Evolutionary conservation across 2,888 invertebrate species (phyloP).

Genomic region (Acleris cristana): DNA sequence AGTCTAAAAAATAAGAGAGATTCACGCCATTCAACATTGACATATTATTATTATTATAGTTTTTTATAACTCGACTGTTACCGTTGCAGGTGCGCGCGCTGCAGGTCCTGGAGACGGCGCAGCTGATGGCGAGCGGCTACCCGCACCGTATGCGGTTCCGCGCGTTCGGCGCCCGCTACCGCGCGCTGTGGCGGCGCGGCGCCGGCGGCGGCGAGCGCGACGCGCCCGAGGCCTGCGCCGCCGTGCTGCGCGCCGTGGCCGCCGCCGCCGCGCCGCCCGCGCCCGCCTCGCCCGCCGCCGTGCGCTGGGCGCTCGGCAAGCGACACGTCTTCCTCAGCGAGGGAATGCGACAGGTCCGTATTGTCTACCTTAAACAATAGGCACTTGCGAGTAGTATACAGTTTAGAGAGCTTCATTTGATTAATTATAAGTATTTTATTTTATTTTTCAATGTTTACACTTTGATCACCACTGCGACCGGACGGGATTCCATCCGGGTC

Average conservation of each 20-base stretch:
- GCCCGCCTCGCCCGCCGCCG: slow-evolving; percentile 86
- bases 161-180: slow-evolving; percentile 94
- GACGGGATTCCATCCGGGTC: no score
- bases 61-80: not conserved
- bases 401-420: no score
- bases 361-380: not conserved
- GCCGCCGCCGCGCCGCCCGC: slow-evolving; percentile 91
- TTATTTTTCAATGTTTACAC: no score
- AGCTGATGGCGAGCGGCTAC: slow-evolving; percentile 97
- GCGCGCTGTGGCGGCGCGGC: slow-evolving; percentile 92
- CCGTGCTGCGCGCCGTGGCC: slow-evolving; percentile 90
- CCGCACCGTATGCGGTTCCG: slow-evolving; percentile 98
- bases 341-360: slow-evolving; percentile 91
- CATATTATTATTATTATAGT: no score
- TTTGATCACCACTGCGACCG: no score
- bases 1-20: no score
- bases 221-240: slow-evolving; percentile 84
- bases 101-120: slow-evolving; percentile 96
- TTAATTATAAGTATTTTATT: no score
- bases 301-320: slow-evolving; percentile 95
- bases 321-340: slow-evolving; percentile 97
- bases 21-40: no score
- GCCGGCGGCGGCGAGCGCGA: slow-evolving; percentile 81
- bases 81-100: slow-evolving; percentile 88
- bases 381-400: no score